These are phyloP conservation scores for Fragum whitleyi DNA, from an alignment of 2,888 invertebrate species.

Conservation along the genomic window DNA sequence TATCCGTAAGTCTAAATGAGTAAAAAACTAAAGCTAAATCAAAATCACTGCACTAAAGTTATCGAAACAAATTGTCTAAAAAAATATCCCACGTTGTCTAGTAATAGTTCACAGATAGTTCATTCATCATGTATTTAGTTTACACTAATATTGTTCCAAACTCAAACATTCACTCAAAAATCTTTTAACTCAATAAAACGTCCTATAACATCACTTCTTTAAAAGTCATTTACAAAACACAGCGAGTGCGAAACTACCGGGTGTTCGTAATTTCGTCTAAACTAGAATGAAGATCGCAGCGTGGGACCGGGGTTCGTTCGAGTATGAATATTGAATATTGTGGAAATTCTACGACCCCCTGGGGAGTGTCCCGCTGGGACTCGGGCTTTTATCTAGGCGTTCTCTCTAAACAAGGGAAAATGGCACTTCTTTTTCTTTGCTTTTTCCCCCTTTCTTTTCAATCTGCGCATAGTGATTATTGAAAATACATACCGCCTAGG, in stretches of 20 bases:
- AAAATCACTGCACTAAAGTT: background rate
- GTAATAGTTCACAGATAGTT: no score
- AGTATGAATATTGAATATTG: slow-evolving; percentile 80
- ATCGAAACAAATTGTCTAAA: no score
- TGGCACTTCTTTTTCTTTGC: slow-evolving; percentile 16
- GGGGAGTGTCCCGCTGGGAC: slow-evolving; percentile 72
- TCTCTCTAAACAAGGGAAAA: slow-evolving; percentile 61
- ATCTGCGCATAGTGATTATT: background rate
- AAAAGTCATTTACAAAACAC: background rate
- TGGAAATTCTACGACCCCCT: slow-evolving; percentile 75
- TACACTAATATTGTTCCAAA: no score
- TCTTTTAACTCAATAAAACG: no score
- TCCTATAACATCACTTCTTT: background rate
- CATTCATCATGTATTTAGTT: no score
- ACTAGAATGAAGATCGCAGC: slow-evolving; percentile 71
- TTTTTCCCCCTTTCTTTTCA: background rate
- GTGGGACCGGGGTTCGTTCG: slow-evolving; percentile 74
- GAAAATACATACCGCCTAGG: no score
- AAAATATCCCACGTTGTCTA: no score
- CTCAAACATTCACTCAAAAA: no score
- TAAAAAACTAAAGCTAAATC: no score
- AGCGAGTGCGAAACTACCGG: slow-evolving; percentile 41
- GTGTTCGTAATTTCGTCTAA: slow-evolving; percentile 48
- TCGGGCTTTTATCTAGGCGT: slow-evolving; percentile 62
- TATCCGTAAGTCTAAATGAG: no score